Evolutionary conservation across 2,888 invertebrate species (phyloP), one percentile per base, ranked within the genome.

Genomic region (Synergus japonicus): DNA sequence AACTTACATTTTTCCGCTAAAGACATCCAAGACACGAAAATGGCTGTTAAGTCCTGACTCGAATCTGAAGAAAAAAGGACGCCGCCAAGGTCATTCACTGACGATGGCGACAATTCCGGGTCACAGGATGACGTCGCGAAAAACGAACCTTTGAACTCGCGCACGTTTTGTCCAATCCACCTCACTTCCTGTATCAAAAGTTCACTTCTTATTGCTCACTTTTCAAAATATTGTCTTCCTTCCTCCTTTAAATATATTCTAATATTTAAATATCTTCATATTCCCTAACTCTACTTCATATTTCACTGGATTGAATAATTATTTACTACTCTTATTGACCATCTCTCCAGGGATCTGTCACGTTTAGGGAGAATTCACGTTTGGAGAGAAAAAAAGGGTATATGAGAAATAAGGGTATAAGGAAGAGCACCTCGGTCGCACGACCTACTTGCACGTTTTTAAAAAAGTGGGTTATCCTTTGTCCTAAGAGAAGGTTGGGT

Each of bases 1-100:
- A 10, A 88, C 89, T 90, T 87, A 90, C 89, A 90, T 90, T 89
- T 90, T 89, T 87, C 83, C 85, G 84, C 83, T 86, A 83, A 87
- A 85, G 83, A 83, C 89, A 86, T 88, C 90, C 87, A 85, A 88
- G 83, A 86, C 77, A 84, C 64, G 85, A 90, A 89, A 86, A 84
- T 80, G 69, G 79, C 83, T 49, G 83, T 79, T 76, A 78, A 49
- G 18, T 43, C 8, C 54, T 60, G 63, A 46, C 22, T 76, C 9
- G 29, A 63, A 13, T 22, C 22, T 44, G 54, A 46, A 63, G 63
- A 63, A 63, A n/a, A 64, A 66, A 73, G 63, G 37, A 66, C 44
- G 18, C 44, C 77, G 77, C 54, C 49, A 66, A 77, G 54, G 66
- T 66, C 77, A 64, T 73, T 78, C 78, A 63, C 67, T 63, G 65